Percentiles rank a stretch among this genome's conserved stretches.
Evolutionary conservation across 1,140 invertebrate species (phyloP).

Genomic region (Harlomillsia oculata): DNA sequence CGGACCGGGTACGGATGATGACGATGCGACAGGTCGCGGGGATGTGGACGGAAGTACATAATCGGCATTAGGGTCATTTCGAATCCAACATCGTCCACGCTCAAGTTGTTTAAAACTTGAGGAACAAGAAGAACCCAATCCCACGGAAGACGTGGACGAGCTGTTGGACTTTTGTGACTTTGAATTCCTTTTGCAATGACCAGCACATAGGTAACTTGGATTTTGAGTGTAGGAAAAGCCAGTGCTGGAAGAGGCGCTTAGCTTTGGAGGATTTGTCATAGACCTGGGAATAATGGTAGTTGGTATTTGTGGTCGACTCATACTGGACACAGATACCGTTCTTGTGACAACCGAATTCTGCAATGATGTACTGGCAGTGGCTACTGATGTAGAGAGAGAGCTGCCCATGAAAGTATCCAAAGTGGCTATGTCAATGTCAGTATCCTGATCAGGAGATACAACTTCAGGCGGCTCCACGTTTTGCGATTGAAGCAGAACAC

Average conservation of each 20-base stretch:
- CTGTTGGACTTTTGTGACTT: conserved; percentile 8
- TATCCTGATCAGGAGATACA: neutral
- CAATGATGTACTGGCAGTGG: neutral
- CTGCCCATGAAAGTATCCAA: conserved; percentile 15
- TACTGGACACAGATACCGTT: conserved; percentile 10
- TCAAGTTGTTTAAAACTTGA: neutral
- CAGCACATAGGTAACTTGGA: neutral
- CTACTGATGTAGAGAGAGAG: conserved; percentile 3
- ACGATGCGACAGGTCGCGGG: too few relatives aligned
- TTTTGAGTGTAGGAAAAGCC: neutral
- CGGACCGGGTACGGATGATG: neutral
- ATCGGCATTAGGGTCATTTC: conserved; percentile 5
- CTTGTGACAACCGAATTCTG: conserved; percentile 13
- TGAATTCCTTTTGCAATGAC: conserved; percentile 17
- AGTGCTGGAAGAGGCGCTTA: neutral
- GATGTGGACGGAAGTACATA: conserved; percentile 16
- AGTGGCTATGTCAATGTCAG: neutral
- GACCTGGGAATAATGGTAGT: conserved; percentile 16
- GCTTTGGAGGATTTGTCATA: conserved; percentile 13
- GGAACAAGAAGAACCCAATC: neutral
- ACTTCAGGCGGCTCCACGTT: neutral
- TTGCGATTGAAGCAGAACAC: conserved; percentile 10
- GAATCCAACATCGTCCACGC: conserved; percentile 13
- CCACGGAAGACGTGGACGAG: conserved; percentile 6
- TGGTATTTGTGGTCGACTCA: conserved; percentile 14